phyloP scores from a whole-genome alignment of 1,140 invertebrate genomes.

The Sarcophaga peregrina region DNA sequence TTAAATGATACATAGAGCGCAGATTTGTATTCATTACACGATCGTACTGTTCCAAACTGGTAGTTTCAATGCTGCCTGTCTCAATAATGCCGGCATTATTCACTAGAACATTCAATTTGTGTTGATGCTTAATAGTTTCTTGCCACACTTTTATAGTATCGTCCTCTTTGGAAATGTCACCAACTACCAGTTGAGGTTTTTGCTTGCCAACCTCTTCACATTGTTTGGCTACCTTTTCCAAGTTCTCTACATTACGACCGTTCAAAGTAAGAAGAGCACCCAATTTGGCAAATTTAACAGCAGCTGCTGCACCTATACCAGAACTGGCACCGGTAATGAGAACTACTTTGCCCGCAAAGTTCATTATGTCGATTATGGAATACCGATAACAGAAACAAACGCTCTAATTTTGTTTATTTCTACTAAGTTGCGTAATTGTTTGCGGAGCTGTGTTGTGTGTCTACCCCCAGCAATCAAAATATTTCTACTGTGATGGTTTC shows the following conservation, averaged over 20 bases:
- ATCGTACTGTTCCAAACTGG: slow-evolving; percentile 79
- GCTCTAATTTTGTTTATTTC: not conserved
- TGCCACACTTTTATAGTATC: slow-evolving; percentile 74
- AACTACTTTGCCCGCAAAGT: slow-evolving; percentile 76
- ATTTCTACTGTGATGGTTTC: not conserved
- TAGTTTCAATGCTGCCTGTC: slow-evolving; percentile 78
- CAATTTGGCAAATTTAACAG: slow-evolving; percentile 78
- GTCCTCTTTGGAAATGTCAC: slow-evolving; percentile 73
- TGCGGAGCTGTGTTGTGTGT: not conserved
- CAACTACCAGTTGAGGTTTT: slow-evolving; percentile 67
- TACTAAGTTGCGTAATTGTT: slow-evolving; percentile 14
- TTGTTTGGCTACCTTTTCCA: slow-evolving; percentile 70
- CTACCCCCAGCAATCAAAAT: not conserved
- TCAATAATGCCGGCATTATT: slow-evolving; percentile 84
- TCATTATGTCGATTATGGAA: slow-evolving; percentile 65
- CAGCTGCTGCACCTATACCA: slow-evolving; percentile 86
- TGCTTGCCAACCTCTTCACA: slow-evolving; percentile 66
- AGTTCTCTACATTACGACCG: slow-evolving; percentile 78
- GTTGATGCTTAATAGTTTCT: slow-evolving; percentile 72
- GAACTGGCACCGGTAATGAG: slow-evolving; percentile 84
- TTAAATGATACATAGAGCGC: slow-evolving; percentile 79
- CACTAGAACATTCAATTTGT: slow-evolving; percentile 76
- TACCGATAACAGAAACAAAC: not conserved
- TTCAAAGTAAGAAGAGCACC: slow-evolving; percentile 76
- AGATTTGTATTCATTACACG: slow-evolving; percentile 80